These are phyloP conservation scores for Thereva nobilitata DNA, from an alignment of 2,888 invertebrate species.

Conservation along the genomic window DNA sequence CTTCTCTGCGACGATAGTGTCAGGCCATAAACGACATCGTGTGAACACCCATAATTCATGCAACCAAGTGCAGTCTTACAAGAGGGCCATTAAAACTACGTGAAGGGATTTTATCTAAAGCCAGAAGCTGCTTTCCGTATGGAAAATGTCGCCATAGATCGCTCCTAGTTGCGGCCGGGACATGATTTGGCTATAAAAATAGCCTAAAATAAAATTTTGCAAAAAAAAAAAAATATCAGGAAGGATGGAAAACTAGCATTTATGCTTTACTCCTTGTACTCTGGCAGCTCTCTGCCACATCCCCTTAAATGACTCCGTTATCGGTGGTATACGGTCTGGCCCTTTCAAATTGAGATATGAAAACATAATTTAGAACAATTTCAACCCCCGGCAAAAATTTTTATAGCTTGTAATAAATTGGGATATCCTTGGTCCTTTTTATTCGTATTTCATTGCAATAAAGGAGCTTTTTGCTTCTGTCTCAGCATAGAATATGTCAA, in stretches of 20 bases:
- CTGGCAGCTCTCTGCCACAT: slow-evolving; percentile 13
- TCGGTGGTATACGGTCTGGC: slow-evolving; percentile 25
- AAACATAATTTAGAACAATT: slow-evolving; percentile 34
- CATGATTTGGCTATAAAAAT: slow-evolving; percentile 32
- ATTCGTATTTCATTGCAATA: slow-evolving; percentile 25
- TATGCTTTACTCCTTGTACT: slow-evolving; percentile 28
- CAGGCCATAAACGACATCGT: slow-evolving; percentile 32
- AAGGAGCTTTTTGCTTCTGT: slow-evolving; percentile 24
- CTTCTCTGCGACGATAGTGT: slow-evolving; percentile 26
- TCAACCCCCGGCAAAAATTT: slow-evolving; percentile 10
- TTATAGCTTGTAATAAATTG: slow-evolving; percentile 32
- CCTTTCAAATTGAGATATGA: slow-evolving; percentile 32
- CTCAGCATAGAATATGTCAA: slow-evolving; percentile 28
- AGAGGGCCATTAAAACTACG: slow-evolving; percentile 35
- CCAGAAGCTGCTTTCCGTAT: slow-evolving; percentile 11
- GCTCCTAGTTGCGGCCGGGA: slow-evolving; percentile 9
- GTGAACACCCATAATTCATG: slow-evolving; percentile 31
- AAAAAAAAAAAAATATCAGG: background rate
- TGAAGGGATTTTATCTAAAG: slow-evolving; percentile 26
- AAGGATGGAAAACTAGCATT: slow-evolving; percentile 24
- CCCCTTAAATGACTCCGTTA: slow-evolving; percentile 34
- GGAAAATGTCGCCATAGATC: slow-evolving; percentile 8
- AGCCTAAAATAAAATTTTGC: slow-evolving; percentile 30
- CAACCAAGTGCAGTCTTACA: slow-evolving; percentile 31
- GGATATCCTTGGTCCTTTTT: slow-evolving; percentile 16